Evolutionary conservation across 37 sponge, comb jelly and placozoan genomes (phyloP).

Genomic region (Theonella swinhoei): DNA sequence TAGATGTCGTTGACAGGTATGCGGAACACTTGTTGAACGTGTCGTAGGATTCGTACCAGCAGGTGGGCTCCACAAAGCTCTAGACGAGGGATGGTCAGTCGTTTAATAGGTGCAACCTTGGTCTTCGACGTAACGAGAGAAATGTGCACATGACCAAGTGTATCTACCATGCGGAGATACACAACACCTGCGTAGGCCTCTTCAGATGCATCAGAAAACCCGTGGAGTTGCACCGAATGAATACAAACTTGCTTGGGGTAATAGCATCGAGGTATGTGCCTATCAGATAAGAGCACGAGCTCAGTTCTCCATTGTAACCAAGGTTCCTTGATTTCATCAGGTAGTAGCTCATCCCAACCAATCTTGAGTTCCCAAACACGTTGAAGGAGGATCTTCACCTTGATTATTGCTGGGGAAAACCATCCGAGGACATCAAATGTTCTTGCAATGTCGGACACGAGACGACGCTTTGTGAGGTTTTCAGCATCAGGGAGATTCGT

Average conservation of each 20-base stretch:
- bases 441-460: too few species aligned
- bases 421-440: slow-evolving; percentile 13
- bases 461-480: slow-evolving; percentile 6
- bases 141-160: background rate
- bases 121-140: slow-evolving; percentile 2
- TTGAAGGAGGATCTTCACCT: too few species aligned
- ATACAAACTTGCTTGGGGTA: background rate
- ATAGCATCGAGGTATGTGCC: slow-evolving; percentile 1
- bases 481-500: slow-evolving; percentile 2
- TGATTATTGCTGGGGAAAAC: slow-evolving; percentile 13
- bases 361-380: too few species aligned
- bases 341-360: too few species aligned
- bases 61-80: slow-evolving; percentile 16
- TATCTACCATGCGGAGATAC: slow-evolving; percentile 1
- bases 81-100: slow-evolving; percentile 19
- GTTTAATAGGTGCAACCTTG: slow-evolving; percentile 14
- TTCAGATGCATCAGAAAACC: slow-evolving; percentile 28
- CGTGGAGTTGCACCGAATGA: background rate
- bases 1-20: background rate
- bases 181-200: slow-evolving; percentile 9
- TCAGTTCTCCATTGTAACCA: too few species aligned
- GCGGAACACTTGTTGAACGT: background rate
- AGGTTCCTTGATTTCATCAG: too few species aligned
- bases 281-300: background rate
- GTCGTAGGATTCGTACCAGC: background rate